Percentiles rank a stretch among this genome's conserved stretches.
Evolutionary conservation across 2,888 invertebrate genomes (phyloP).

Genomic region (Smittia sp.): DNA sequence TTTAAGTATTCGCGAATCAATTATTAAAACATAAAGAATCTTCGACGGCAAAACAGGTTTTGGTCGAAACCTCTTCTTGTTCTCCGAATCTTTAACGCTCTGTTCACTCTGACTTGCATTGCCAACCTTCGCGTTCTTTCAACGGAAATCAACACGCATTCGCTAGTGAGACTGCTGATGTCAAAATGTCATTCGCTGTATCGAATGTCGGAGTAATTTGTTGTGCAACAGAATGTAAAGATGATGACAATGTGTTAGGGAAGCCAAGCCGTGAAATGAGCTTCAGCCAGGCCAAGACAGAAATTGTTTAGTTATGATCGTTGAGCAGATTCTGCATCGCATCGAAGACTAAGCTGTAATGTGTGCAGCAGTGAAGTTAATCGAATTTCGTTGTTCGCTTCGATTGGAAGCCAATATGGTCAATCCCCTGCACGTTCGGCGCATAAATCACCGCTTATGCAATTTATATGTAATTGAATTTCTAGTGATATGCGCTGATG

Average conservation of each 20-base stretch:
- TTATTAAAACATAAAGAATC: neutral
- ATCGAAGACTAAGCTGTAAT: neutral
- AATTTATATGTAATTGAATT: neutral
- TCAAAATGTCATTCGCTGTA: neutral
- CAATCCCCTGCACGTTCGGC: neutral
- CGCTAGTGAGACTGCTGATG: neutral
- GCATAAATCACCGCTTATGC: conserved; percentile 17
- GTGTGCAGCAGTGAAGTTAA: neutral
- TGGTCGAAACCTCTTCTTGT: neutral
- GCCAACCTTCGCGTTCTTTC: neutral
- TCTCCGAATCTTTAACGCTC: neutral
- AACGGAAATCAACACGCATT: neutral
- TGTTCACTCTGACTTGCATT: neutral
- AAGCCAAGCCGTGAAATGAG: neutral
- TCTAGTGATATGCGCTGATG: conserved; percentile 9
- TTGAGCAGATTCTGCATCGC: neutral
- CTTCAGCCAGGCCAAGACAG: neutral
- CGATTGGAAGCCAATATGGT: neutral
- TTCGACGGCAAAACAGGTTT: neutral
- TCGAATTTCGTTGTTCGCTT: neutral
- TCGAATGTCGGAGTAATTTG: neutral
- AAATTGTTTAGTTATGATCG: neutral
- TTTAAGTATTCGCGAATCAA: neutral
- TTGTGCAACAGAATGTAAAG: neutral
- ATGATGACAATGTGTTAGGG: neutral